A percentile compares a stretch with the other conserved stretches of the same genome.
These are phyloP conservation scores for Rhagoletis zephyria DNA, from an alignment of 1,140 invertebrate species.

Conservation along the genomic window DNA sequence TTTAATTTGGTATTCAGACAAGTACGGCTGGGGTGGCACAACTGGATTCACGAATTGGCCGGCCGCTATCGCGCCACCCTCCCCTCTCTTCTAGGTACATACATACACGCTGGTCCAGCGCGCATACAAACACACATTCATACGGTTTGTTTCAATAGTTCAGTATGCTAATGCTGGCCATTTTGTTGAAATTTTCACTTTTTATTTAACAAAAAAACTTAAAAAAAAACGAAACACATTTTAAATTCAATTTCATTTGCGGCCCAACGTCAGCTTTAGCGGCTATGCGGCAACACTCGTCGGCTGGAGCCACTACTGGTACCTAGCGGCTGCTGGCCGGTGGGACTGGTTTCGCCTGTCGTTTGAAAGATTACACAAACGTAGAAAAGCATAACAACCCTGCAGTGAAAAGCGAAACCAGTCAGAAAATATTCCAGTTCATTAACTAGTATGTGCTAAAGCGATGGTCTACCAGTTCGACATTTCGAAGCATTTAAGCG, in stretches of 20 bases:
- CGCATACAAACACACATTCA: background rate
- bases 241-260: conserved; percentile 41
- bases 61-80: background rate
- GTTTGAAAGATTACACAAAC: conserved; percentile 28
- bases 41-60: background rate
- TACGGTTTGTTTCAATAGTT: conserved; percentile 6
- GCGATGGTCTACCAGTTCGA: no score
- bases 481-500: no score
- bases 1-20: conserved; percentile 29
- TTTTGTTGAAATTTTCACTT: conserved; percentile 50
- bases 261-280: conserved; percentile 23
- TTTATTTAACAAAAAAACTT: conserved; percentile 32
- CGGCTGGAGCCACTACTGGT: background rate
- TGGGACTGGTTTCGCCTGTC: conserved; percentile 43
- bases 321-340: background rate
- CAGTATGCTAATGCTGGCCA: conserved; percentile 43
- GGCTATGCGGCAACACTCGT: conserved; percentile 17
- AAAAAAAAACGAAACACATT: background rate
- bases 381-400: background rate
- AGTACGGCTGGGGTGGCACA: background rate
- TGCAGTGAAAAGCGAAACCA: no score
- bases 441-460: no score
- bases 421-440: no score
- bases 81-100: background rate
- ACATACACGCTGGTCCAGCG: background rate